phyloP scores from a whole-genome alignment of 2,797 vertebrate species.

The Sebastes nivosus region DNA sequence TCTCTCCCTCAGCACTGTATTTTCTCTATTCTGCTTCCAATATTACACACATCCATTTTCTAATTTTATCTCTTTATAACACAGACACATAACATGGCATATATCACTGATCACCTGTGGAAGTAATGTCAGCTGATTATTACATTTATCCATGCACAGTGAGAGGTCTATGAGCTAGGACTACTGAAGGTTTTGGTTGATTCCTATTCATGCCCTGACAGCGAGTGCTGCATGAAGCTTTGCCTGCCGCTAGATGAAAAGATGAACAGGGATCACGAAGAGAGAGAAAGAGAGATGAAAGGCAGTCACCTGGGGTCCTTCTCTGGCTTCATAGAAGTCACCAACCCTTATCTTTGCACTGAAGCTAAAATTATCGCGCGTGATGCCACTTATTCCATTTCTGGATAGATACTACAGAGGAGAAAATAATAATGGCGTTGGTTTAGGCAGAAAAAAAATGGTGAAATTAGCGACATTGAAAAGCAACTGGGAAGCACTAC shows the following conservation, averaged over 20 bases:
- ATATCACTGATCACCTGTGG: conserved; percentile 79
- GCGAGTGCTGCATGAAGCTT: conserved; percentile 74
- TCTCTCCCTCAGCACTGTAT: conserved; percentile 42
- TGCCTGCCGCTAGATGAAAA: conserved; percentile 76
- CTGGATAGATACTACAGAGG: conserved; percentile 99
- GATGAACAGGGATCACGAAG: conserved; percentile 77
- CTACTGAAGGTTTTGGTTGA: conserved; percentile 69
- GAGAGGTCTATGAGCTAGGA: conserved; percentile 70
- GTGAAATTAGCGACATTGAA: conserved; percentile 77
- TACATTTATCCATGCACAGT: conserved; percentile 76
- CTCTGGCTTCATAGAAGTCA: conserved; percentile 99
- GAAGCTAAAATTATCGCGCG: conserved; percentile 99
- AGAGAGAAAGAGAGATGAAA: conserved; percentile 84
- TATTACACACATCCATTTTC: conserved; percentile 10
- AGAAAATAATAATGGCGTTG: conserved; percentile 87
- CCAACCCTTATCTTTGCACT: conserved; percentile 99
- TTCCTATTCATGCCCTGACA: conserved; percentile 70
- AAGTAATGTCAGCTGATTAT: conserved; percentile 84
- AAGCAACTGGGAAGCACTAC: conserved; percentile 76
- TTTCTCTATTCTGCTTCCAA: conserved; percentile 27
- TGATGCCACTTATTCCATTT: conserved; percentile 99
- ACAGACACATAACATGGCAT: conserved; percentile 57
- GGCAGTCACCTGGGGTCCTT: conserved; percentile 98
- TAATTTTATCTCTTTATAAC: conserved; percentile 39
- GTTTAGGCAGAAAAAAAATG: conserved; percentile 77